Percentiles rank a stretch among this genome's conserved stretches.
phyloP scores from a whole-genome alignment of 2,888 invertebrate species.

The Drosophila neutralis region DNA sequence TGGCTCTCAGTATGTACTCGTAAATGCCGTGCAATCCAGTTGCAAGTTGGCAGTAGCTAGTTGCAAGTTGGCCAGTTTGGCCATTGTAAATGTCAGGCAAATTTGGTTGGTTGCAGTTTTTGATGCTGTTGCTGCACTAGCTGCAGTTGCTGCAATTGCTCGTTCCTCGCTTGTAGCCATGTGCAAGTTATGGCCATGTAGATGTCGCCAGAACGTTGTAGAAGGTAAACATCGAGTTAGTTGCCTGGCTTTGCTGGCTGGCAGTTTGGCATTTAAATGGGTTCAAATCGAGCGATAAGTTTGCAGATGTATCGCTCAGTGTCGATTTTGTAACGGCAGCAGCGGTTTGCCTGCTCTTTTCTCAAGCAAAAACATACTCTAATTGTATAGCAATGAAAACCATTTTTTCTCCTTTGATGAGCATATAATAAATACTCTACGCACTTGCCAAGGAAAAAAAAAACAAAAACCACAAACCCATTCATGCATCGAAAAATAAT shows the following conservation, averaged over 20 bases:
- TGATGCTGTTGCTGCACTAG: slow-evolving; percentile 27
- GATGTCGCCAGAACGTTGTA: slow-evolving; percentile 56
- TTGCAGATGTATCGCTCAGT: slow-evolving; percentile 45
- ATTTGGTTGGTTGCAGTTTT: slow-evolving; percentile 69
- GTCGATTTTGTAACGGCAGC: slow-evolving; percentile 19
- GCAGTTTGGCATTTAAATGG: slow-evolving; percentile 62
- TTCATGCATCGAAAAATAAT: slow-evolving; percentile 57
- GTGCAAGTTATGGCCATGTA: slow-evolving; percentile 60
- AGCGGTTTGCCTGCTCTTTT: slow-evolving; percentile 6
- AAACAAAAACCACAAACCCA: background rate
- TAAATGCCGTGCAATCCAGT: slow-evolving; percentile 41
- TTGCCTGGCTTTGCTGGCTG: slow-evolving; percentile 37
- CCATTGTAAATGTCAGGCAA: slow-evolving; percentile 79
- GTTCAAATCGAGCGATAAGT: slow-evolving; percentile 54
- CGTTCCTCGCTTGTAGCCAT: slow-evolving; percentile 3
- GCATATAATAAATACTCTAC: slow-evolving; percentile 4
- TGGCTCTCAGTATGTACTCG: slow-evolving; percentile 13
- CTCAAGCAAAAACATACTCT: slow-evolving; percentile 1
- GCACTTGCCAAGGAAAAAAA: slow-evolving; percentile 1
- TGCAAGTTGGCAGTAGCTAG: slow-evolving; percentile 48
- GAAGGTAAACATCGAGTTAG: slow-evolving; percentile 48
- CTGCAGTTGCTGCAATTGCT: background rate
- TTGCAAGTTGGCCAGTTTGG: slow-evolving; percentile 65
- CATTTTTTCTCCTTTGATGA: background rate
- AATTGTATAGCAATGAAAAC: background rate